These are phyloP conservation scores for Drosophila albomicans DNA, from an alignment of 1,140 invertebrate species.

Conservation along the genomic window DNA sequence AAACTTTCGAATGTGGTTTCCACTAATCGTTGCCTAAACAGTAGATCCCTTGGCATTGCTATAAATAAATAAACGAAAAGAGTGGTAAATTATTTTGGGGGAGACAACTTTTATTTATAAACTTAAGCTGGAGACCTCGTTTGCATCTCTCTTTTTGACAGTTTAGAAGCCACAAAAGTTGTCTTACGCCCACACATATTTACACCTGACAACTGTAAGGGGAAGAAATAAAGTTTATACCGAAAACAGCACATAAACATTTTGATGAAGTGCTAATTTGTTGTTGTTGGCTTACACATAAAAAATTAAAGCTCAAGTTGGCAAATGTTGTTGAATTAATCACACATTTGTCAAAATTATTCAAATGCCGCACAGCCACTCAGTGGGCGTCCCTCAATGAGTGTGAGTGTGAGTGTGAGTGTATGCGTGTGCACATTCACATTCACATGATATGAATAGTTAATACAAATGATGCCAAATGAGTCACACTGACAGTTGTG, in stretches of 20 bases:
- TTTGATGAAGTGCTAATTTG: constrained; percentile 74
- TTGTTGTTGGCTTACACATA: constrained; percentile 50
- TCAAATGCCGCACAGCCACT: constrained; percentile 52
- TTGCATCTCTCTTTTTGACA: constrained; percentile 2
- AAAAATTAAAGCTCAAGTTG: constrained; percentile 65
- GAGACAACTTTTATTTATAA: constrained; percentile 14
- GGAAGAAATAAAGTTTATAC: constrained; percentile 22
- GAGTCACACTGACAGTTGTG: constrained; percentile 27
- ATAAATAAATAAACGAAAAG: constrained; percentile 3
- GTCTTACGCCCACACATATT: not conserved
- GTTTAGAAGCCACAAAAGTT: constrained; percentile 15
- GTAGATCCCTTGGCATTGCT: not conserved
- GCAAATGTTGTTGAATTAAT: constrained; percentile 78
- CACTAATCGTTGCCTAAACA: not conserved
- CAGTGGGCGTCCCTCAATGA: not conserved
- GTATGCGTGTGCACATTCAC: constrained; percentile 30
- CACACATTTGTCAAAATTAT: constrained; percentile 81
- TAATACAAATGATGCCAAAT: constrained; percentile 62
- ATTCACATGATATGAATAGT: constrained; percentile 66
- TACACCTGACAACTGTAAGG: not conserved
- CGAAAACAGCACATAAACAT: not conserved
- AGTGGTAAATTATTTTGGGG: constrained; percentile 5
- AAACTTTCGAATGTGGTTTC: not conserved
- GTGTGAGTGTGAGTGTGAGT: constrained; percentile 1
- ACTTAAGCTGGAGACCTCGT: not conserved